Percentiles rank a stretch among this genome's conserved stretches.
Evolutionary conservation across 2,888 invertebrate genomes (phyloP).

Genomic region (Linhomoeus sp.): DNA sequence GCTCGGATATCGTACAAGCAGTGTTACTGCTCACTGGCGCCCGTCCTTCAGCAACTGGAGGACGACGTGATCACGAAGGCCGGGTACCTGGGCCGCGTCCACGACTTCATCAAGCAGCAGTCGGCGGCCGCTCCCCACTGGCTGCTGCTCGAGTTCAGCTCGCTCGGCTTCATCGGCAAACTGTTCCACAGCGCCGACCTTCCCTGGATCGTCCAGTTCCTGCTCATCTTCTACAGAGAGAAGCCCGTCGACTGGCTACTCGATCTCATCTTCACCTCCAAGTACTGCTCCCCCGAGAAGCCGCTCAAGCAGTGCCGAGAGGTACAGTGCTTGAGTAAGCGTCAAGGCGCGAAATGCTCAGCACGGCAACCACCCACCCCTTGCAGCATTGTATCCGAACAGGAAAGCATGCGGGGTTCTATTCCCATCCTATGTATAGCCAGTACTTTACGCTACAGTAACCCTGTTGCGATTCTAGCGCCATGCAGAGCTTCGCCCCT

Average conservation of each 20-base stretch:
- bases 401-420: too few relatives aligned
- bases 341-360: neutral
- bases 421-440: too few relatives aligned
- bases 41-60: slow-evolving; percentile 24
- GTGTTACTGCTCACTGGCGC: too few relatives aligned
- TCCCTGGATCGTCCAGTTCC: slow-evolving; percentile 65
- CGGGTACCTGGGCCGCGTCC: neutral
- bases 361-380: neutral
- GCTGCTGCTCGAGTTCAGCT: slow-evolving; percentile 80
- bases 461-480: too few relatives aligned
- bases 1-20: neutral
- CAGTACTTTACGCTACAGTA: too few relatives aligned
- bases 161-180: slow-evolving; percentile 69
- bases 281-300: slow-evolving; percentile 48
- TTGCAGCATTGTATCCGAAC: too few relatives aligned
- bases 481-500: too few relatives aligned
- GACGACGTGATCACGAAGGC: slow-evolving; percentile 30
- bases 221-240: slow-evolving; percentile 81
- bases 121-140: slow-evolving; percentile 35
- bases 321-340: slow-evolving; percentile 49
- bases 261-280: slow-evolving; percentile 65
- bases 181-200: slow-evolving; percentile 72
- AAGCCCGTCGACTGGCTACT: slow-evolving; percentile 93
- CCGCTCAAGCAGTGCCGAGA: slow-evolving; percentile 62
- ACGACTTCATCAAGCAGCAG: neutral